phyloP scores from a whole-genome alignment of 2,888 invertebrate genomes.

The Heliconius ethilla region DNA sequence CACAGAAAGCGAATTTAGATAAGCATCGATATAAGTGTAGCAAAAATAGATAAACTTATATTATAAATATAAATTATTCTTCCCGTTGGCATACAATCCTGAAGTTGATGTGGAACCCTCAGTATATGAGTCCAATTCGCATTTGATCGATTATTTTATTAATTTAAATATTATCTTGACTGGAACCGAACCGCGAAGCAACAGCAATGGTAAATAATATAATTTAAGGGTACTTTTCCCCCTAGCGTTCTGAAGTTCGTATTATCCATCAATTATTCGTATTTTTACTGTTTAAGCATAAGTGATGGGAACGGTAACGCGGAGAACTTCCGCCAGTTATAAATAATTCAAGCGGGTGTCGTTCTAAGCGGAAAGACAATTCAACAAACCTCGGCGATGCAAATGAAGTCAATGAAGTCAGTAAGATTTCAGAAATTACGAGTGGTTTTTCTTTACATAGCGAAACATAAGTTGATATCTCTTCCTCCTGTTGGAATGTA shows the following conservation, averaged over 20 bases:
- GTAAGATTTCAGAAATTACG: not conserved
- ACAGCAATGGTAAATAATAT: too few relatives aligned
- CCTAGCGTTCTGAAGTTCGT: not conserved
- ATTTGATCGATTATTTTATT: too few relatives aligned
- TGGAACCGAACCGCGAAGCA: too few relatives aligned
- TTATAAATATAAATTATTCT: too few relatives aligned
- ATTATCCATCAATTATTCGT: not conserved
- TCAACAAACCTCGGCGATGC: constrained; percentile 8
- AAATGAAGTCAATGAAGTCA: constrained; percentile 4
- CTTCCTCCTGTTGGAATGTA: not conserved
- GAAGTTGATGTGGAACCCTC: too few relatives aligned
- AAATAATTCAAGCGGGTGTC: constrained; percentile 10
- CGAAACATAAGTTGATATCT: not conserved
- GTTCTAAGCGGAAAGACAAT: not conserved
- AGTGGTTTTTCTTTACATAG: not conserved
- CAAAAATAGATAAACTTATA: too few relatives aligned
- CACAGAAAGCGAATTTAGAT: too few relatives aligned
- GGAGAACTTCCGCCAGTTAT: not conserved
- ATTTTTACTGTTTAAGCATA: not conserved
- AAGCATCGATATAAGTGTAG: too few relatives aligned
- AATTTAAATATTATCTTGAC: too few relatives aligned
- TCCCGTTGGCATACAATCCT: too few relatives aligned
- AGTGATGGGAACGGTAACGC: not conserved
- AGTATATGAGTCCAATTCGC: too few relatives aligned
- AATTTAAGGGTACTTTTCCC: too few relatives aligned